A percentile compares a stretch with the other conserved stretches of the same genome.
Conservation (phyloP, 64 coral and sea anemone species). For the Actinia tenebrosa region DNA sequence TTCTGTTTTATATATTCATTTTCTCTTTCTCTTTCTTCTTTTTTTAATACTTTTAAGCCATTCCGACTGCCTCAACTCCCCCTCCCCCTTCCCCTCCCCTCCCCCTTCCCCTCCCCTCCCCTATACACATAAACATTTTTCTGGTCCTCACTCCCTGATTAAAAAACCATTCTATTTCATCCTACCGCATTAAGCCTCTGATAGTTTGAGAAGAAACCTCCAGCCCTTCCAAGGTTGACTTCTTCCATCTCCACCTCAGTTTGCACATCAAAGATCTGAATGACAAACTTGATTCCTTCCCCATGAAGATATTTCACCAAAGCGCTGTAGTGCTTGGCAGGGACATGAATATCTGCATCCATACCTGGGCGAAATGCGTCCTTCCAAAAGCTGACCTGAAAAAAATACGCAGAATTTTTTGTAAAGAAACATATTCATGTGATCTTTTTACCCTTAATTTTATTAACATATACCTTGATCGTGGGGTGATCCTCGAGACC, state of each 20-base stretch:
- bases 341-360: constrained; percentile 26
- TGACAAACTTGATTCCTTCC: constrained; percentile 12
- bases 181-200: constrained; percentile 7
- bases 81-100: too few species aligned
- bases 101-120: too few species aligned
- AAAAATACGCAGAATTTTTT: background rate
- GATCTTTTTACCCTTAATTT: background rate
- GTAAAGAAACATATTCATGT: background rate
- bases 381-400: constrained; percentile 32
- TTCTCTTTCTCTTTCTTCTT: too few species aligned
- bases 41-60: too few species aligned
- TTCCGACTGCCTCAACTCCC: too few species aligned
- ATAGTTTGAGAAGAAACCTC: constrained; percentile 24
- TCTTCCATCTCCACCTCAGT: constrained; percentile 15
- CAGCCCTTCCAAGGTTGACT: constrained; percentile 17
- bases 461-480: background rate
- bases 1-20: too few species aligned
- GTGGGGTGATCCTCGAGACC: background rate
- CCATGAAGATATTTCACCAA: background rate
- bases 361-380: constrained; percentile 3
- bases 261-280: constrained; percentile 25
- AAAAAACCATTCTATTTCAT: too few species aligned
- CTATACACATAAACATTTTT: too few species aligned
- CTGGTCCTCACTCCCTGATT: too few species aligned
- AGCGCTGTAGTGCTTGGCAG: background rate